Percentiles rank a stretch among this genome's conserved stretches.
phyloP scores from a whole-genome alignment of 2,113 vertebrate species.

The Sinosuthora webbiana region DNA sequence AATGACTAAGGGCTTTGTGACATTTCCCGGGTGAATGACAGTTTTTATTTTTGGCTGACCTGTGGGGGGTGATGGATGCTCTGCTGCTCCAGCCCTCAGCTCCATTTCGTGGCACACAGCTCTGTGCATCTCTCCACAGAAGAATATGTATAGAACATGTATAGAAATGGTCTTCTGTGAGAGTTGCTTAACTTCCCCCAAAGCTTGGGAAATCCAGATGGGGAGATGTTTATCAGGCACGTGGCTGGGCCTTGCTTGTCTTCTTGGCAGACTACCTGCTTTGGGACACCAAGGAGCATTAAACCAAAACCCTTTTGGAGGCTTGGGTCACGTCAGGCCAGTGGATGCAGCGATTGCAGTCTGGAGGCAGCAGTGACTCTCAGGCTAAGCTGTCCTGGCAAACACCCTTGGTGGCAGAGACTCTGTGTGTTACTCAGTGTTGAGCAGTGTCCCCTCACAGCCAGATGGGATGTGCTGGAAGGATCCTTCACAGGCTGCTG shows the following conservation, averaged over 20 bases:
- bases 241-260: neutral
- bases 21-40: neutral
- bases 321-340: neutral
- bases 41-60: neutral
- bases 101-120: neutral
- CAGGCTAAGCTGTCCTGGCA: neutral
- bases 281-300: neutral
- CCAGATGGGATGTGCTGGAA: neutral
- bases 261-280: constrained; percentile 22
- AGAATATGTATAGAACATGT: neutral
- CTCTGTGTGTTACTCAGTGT: neutral
- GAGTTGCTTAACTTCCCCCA: constrained; percentile 31
- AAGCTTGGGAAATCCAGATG: constrained; percentile 21
- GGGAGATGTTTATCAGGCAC: constrained; percentile 24
- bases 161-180: neutral
- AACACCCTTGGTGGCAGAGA: neutral
- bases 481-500: neutral
- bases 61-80: neutral
- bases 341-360: neutral
- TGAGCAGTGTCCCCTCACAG: neutral
- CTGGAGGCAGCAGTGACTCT: neutral
- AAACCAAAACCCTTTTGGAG: neutral
- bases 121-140: neutral
- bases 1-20: neutral
- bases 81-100: neutral